Percentiles rank a stretch among this genome's conserved stretches.
Conservation (phyloP, 2,888 invertebrate species). For the Ephialtes manifestator region DNA sequence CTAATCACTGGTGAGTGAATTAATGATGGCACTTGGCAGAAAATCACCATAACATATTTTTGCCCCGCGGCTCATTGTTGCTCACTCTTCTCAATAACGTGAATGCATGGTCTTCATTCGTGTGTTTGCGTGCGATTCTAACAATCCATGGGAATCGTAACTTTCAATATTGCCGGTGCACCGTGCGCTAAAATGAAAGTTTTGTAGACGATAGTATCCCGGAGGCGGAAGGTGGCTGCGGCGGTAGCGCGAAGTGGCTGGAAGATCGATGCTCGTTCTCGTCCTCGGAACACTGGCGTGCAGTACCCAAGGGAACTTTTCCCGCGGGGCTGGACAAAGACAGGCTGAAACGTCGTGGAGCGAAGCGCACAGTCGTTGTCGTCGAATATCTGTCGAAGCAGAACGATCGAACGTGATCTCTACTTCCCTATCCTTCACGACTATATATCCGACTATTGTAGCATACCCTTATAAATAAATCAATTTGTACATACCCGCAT, state of each 20-base stretch:
- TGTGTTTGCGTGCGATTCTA: constrained; percentile 48
- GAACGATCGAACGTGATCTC: constrained; percentile 54
- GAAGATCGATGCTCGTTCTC: constrained; percentile 71
- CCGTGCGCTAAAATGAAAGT: constrained; percentile 70
- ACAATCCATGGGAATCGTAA: constrained; percentile 54
- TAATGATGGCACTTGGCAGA: too few species aligned
- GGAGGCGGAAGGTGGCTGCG: constrained; percentile 38
- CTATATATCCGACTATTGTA: constrained; percentile 16
- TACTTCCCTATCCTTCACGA: constrained; percentile 7
- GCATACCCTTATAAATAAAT: constrained; percentile 17
- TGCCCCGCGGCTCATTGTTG: too few species aligned
- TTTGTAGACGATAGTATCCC: constrained; percentile 41
- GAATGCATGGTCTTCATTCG: neutral
- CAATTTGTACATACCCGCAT: neutral
- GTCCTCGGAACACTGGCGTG: constrained; percentile 57
- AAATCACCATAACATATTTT: too few species aligned
- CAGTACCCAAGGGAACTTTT: constrained; percentile 60
- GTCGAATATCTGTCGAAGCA: constrained; percentile 50
- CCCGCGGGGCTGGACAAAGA: constrained; percentile 44
- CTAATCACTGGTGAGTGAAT: too few species aligned
- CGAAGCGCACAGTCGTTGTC: constrained; percentile 38
- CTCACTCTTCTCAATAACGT: too few species aligned
- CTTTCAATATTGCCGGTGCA: constrained; percentile 63
- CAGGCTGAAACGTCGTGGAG: constrained; percentile 27
- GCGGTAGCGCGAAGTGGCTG: constrained; percentile 58